Evolutionary conservation across 1,140 invertebrate genomes (phyloP), one percentile per base, ranked within the genome.

Genomic region (Atta cephalotes): DNA sequence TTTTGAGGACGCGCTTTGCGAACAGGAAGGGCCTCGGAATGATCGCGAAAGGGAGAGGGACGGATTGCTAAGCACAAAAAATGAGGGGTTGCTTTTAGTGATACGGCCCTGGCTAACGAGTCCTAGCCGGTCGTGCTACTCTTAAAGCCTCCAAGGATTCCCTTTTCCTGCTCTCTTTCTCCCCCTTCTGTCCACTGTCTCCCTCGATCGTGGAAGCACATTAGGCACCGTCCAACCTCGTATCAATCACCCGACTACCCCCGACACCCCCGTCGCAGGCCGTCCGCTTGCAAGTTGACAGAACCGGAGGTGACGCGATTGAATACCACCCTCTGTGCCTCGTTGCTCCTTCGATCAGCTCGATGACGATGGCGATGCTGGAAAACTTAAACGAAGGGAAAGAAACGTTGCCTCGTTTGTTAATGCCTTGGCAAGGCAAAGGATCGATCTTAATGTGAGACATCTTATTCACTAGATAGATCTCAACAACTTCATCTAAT

Each of bases 101-200:
- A 94, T 94, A 93, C 93, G 92, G 92, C 89, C 93, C 93, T 94
- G 93, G 92, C 93, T 94, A 94, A 94, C 93, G 93, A 94, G 93
- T 93, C 84, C 63, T 89, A 81, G 88, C 89, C 89, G 92, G 88
- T 93, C 91, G 92, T 93, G 93, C 92, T 90, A 91, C 93, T 94
- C 93, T 93, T 92, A 92, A 93, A 93, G 92, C 92, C 88, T 72
- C 88, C 86, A 90, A 94, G 92, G 93, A 93, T 94, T 90, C 91
- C 92, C 91, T 89, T 90, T 71, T 90, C 88, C 85, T 84, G 85
- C 76, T 86, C n/a, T 82, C 81, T 39, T 74, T 25, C 35, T 45
- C 53, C 53, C 85, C 53, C 79, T 85, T 31, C 74, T 28, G 49
- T 39, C 72, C 85, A 56, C 71, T 62, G 84, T 90, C 81, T 84